Evolutionary conservation across 1,140 invertebrate genomes (phyloP), one percentile per base, ranked within the genome.

Genomic region (Musca domestica): DNA sequence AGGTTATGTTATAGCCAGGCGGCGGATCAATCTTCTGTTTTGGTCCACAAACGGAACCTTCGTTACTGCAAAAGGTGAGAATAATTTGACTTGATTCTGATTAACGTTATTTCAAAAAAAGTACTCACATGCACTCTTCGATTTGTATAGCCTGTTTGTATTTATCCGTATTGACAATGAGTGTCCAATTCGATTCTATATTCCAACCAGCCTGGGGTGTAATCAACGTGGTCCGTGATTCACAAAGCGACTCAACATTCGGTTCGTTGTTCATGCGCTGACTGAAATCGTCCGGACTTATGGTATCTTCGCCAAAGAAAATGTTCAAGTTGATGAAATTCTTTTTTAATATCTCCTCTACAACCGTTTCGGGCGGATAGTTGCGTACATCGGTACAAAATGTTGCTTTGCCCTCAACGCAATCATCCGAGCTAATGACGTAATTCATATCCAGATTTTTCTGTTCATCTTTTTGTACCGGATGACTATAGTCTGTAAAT

Each of bases 1-100:
- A 90, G 0, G 71, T 74, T 0, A 87, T 84, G 56, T 70, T 83
- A 74, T 86, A 87, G 1, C 83, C 84, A 5, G 73, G 67, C 2
- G 86, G 83, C n/a, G 86, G 78, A 48, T 76, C 77, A 0, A 54
- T 41, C n/a, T 83, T 80, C 63, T 76, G 52, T 15, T n/a, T 80
- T 74, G 20, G 76, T 69, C 65, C 83, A 84, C 15, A 15, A 64
- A n/a, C 27, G 19, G 56, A 34, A 69, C 56, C 81, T 73, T 56
- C 76, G 68, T 71, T 81, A 78, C 72, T 73, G 23, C n/a, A 74
- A 74, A 72, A 30, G 10, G 17, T 15, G 6, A 30, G 0, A 30
- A 30, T 30, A 64, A n/a, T n/a, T n/a, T 64, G 5, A 41, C 41
- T 46, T 30, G 63, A 61, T 3, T 30, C 20, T 14, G 30, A 49